Evolutionary conservation across 2,888 invertebrate species (phyloP).

Genomic region (Drosophila yooni): DNA sequence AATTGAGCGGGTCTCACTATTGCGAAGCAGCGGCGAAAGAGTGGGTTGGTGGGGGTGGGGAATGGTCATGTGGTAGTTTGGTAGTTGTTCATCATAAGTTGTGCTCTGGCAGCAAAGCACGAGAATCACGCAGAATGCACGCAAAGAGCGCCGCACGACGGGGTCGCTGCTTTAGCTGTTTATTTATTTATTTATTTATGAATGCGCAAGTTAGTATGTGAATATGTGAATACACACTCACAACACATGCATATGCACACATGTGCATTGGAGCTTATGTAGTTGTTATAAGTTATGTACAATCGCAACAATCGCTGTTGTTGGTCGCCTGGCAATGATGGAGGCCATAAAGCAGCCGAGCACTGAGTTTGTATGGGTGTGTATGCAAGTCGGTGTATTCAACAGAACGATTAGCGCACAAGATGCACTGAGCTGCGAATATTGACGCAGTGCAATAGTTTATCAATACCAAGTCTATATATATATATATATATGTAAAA

Average conservation of each 20-base stretch:
- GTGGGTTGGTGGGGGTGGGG: background rate
- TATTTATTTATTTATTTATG: slow-evolving; percentile 71
- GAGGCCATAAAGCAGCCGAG: slow-evolving; percentile 60
- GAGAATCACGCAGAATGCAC: slow-evolving; percentile 65
- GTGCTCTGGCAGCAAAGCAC: slow-evolving; percentile 45
- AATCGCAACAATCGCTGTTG: slow-evolving; percentile 34
- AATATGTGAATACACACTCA: background rate
- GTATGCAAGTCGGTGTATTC: slow-evolving; percentile 12
- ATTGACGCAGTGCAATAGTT: slow-evolving; percentile 42
- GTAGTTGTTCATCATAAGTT: slow-evolving; percentile 57
- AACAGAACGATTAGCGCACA: slow-evolving; percentile 39
- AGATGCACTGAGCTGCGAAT: slow-evolving; percentile 52
- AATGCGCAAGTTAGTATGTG: slow-evolving; percentile 49
- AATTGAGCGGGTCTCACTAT: slow-evolving; percentile 44
- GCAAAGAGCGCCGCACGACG: slow-evolving; percentile 23
- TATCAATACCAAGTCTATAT: slow-evolving; percentile 39
- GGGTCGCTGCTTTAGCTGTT: slow-evolving; percentile 30
- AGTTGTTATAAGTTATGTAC: slow-evolving; percentile 22
- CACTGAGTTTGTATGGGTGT: slow-evolving; percentile 3
- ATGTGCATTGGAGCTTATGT: slow-evolving; percentile 1
- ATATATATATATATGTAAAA: slow-evolving; percentile 6
- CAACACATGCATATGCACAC: background rate
- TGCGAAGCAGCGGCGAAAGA: background rate
- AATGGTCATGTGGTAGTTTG: background rate
- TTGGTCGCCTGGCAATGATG: slow-evolving; percentile 61